Evolutionary conservation across 2,888 invertebrate genomes (phyloP), one percentile per base, ranked within the genome.

Genomic region (Drosophila falleni): DNA sequence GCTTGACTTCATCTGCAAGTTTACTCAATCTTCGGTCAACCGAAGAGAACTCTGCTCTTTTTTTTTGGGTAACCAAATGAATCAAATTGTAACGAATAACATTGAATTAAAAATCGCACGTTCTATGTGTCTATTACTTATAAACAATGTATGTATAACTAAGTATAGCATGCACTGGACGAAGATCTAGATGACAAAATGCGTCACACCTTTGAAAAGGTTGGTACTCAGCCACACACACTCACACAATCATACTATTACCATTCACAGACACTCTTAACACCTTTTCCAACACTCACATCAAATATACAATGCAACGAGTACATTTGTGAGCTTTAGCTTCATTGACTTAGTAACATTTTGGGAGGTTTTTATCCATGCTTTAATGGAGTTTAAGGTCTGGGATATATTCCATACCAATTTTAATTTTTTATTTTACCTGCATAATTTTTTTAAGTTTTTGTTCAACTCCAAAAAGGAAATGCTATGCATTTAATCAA

Each of bases 171-270:
- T 87, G 86, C 89, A 71, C 75, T 67, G 89, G 86, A 89, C 68
- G 91, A 91, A 85, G 91, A 91, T 78, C 86, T 91, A 79, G 90
- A 91, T 61, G 96, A 96, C 89, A 96, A 95, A 83, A 90, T 91
- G 90, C 91, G 91, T 85, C 91, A 96, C 77, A 96, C 97, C 80
- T 94, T 97, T 79, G 97, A 96, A 93, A 96, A 97, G 95, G 96
- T 97, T 94, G 93, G 92, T 92, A 91, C 79, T 65, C 74, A 70
- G 64, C 50, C 68, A 49, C 42, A 50, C 58, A 42, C 46, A 70
- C 61, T 47, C 68, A 49, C 42, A 50, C 58, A 42, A 41, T 9
- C 46, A 55, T 54, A 46, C 42, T 42, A 68, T 49, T 41, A 33
- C 5, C 50, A 63, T 15, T 53, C n/a, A 56, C 44, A 41, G 2